These are phyloP conservation scores for Sakesphorus luctuosus DNA, from an alignment of 2,113 vertebrate species.

Conservation along the genomic window DNA sequence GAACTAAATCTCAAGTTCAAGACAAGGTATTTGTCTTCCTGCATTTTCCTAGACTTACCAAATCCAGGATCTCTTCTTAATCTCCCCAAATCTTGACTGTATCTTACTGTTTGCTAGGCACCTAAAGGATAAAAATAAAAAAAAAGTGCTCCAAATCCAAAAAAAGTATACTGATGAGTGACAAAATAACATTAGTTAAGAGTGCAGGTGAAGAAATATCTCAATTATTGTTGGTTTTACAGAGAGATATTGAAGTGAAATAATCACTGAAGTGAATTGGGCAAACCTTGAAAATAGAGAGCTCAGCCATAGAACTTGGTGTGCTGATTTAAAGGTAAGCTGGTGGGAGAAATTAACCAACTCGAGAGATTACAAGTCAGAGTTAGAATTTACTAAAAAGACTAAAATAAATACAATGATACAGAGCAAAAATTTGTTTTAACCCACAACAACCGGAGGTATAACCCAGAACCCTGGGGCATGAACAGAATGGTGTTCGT, in stretches of 20 bases:
- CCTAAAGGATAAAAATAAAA: not conserved
- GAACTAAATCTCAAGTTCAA: not conserved
- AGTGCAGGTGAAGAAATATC: not conserved
- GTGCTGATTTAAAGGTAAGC: no score
- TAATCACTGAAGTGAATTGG: not conserved
- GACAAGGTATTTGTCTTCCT: not conserved
- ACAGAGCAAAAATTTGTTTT: no score
- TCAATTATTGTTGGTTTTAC: not conserved
- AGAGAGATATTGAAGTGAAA: not conserved
- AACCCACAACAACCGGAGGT: no score
- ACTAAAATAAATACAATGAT: no score
- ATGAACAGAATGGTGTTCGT: no score
- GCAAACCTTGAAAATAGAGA: not conserved
- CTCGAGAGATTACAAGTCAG: no score
- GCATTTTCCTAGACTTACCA: not conserved
- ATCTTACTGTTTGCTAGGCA: not conserved
- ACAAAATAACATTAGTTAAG: not conserved
- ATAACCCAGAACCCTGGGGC: no score
- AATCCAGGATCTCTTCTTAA: not conserved
- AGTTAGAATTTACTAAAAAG: no score
- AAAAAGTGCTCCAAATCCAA: not conserved
- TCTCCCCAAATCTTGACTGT: not conserved
- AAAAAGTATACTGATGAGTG: not conserved
- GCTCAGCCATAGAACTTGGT: not conserved
- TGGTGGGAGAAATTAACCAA: no score